A percentile compares a stretch with the other conserved stretches of the same genome.
phyloP scores from a whole-genome alignment of 2,113 vertebrate species.

The Drymodes brunneopygia region DNA sequence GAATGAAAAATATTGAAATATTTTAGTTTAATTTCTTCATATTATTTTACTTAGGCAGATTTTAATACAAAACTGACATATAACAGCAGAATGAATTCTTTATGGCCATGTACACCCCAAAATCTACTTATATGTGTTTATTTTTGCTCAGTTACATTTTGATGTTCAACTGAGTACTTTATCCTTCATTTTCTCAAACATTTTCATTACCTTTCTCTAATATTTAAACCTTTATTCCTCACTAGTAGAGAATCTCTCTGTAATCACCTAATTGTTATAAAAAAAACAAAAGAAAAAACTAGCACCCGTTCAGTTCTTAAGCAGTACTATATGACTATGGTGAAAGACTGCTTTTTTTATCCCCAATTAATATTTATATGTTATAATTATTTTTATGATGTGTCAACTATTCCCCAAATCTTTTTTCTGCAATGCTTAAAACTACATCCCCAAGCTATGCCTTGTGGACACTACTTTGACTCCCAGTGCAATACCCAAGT shows the following conservation, averaged over 20 bases:
- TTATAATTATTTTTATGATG: not conserved
- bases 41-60: not conserved
- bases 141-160: not conserved
- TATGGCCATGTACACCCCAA: not conserved
- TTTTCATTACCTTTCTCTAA: slow-evolving; percentile 11
- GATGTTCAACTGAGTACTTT: not conserved
- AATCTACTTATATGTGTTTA: not conserved
- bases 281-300: not conserved
- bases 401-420: not conserved
- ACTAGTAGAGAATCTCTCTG: not conserved
- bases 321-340: not conserved
- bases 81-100: not conserved
- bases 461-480: not conserved
- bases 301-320: not conserved
- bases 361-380: not conserved
- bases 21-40: not conserved
- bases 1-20: not conserved
- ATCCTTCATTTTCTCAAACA: not conserved
- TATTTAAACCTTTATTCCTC: not conserved
- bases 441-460: not conserved
- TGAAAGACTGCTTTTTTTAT: not conserved
- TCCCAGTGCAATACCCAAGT: not conserved
- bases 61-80: not conserved
- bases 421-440: not conserved
- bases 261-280: not conserved